phyloP scores from a whole-genome alignment of 2,113 vertebrate species.

The Otocyon megalotis region DNA sequence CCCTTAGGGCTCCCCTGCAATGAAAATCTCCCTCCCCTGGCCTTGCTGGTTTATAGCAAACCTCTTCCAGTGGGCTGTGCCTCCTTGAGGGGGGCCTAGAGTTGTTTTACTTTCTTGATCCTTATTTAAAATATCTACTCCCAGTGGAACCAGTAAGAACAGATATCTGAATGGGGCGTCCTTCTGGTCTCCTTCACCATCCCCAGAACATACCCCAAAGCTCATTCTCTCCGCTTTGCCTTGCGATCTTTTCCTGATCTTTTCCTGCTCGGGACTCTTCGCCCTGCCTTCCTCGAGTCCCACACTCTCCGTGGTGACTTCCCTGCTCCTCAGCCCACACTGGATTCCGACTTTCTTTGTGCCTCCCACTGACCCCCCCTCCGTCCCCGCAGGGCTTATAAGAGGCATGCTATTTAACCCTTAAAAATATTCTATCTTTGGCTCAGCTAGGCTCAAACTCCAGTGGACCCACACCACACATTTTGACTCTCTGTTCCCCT shows the following conservation, averaged over 20 bases:
- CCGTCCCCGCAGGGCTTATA: neutral
- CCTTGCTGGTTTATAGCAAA: neutral
- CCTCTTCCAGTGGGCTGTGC: neutral
- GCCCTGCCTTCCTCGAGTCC: neutral
- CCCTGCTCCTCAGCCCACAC: neutral
- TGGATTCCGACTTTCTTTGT: neutral
- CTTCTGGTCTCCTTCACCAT: neutral
- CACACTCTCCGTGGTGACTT: neutral
- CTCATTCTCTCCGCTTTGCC: neutral
- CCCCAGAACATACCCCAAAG: neutral
- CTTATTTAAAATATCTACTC: neutral
- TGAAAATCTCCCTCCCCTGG: neutral
- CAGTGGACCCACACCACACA: neutral
- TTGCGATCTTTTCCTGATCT: fast-evolving
- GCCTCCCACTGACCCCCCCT: neutral
- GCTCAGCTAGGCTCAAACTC: neutral
- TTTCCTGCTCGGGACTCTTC: neutral
- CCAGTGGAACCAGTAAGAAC: neutral
- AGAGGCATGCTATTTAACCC: neutral
- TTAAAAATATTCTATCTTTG: neutral
- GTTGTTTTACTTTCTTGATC: neutral
- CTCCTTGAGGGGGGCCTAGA: neutral
- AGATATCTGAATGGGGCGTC: neutral
- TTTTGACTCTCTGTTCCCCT: neutral
- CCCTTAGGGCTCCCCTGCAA: neutral